Evolutionary conservation across 1,140 invertebrate genomes (phyloP).

Genomic region (Popillia japonica): DNA sequence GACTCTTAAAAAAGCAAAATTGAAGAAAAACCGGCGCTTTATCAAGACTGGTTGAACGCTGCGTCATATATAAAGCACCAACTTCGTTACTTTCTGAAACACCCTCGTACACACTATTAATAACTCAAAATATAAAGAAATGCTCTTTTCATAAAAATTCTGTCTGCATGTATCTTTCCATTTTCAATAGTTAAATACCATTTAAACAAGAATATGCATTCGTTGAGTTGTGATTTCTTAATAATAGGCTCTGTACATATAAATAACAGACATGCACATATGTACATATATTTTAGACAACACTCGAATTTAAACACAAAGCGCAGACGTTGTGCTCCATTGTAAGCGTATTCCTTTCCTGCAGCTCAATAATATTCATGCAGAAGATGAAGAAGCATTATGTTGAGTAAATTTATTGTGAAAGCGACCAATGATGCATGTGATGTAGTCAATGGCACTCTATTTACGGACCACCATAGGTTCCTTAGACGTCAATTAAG

Average conservation of each 20-base stretch:
- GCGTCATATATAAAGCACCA: no score
- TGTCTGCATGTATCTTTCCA: not conserved
- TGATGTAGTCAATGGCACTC: slow-evolving; percentile 5
- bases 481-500: not conserved
- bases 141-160: no score
- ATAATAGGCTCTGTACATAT: no score
- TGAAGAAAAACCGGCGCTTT: no score
- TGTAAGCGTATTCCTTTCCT: slow-evolving; percentile 14
- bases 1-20: no score
- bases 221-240: slow-evolving; percentile 13
- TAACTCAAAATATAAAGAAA: no score
- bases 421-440: slow-evolving; percentile 4
- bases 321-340: not conserved
- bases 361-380: not conserved
- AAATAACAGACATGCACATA: not conserved
- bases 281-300: slow-evolving; percentile 11
- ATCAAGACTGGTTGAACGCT: no score
- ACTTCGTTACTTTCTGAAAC: no score
- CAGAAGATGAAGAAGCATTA: slow-evolving; percentile 3
- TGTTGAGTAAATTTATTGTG: slow-evolving; percentile 27
- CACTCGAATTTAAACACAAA: not conserved
- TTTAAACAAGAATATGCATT: slow-evolving; percentile 25
- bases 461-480: not conserved
- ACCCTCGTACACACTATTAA: no score
- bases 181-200: not conserved